Evolutionary conservation across 2,113 vertebrate genomes (phyloP).

Genomic region (Tachysurus fulvidraco): DNA sequence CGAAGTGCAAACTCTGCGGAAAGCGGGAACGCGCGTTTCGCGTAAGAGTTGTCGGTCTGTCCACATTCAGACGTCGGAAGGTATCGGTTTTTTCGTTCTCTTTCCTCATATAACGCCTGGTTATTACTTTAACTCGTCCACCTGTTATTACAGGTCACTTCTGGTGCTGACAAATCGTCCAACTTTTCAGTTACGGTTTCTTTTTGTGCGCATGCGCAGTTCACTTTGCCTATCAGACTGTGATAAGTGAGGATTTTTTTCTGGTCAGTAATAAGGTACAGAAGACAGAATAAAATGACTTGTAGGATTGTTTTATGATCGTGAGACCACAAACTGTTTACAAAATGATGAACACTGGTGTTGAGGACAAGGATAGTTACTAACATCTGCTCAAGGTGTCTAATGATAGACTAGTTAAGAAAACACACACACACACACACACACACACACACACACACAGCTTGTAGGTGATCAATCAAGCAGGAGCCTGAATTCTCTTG

Average conservation of each 20-base stretch:
- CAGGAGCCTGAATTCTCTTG: not conserved
- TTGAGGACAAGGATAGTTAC: not conserved
- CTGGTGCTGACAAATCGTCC: not conserved
- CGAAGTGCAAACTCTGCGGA: conserved; percentile 51
- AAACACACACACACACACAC: not conserved
- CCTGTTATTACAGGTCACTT: not conserved
- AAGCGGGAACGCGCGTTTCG: conserved; percentile 29
- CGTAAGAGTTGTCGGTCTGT: conserved; percentile 57
- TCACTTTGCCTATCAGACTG: not conserved
- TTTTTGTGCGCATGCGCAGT: conserved; percentile 7
- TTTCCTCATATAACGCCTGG: not conserved
- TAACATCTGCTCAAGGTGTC: not conserved
- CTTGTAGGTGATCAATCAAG: not conserved
- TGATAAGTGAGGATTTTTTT: not conserved
- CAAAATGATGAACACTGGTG: not conserved
- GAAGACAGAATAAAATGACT: not conserved
- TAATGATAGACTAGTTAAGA: not conserved
- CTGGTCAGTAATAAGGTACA: not conserved
- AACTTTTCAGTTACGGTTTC: not conserved
- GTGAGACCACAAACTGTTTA: not conserved
- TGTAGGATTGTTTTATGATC: not conserved
- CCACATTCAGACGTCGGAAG: conserved; percentile 60
- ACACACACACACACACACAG: too few relatives aligned
- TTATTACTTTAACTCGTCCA: not conserved
- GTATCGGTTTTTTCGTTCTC: not conserved